Percentiles rank a stretch among this genome's conserved stretches.
These are phyloP conservation scores for Yasuhikotakia modesta DNA, from an alignment of 2,797 vertebrate species.

Conservation along the genomic window DNA sequence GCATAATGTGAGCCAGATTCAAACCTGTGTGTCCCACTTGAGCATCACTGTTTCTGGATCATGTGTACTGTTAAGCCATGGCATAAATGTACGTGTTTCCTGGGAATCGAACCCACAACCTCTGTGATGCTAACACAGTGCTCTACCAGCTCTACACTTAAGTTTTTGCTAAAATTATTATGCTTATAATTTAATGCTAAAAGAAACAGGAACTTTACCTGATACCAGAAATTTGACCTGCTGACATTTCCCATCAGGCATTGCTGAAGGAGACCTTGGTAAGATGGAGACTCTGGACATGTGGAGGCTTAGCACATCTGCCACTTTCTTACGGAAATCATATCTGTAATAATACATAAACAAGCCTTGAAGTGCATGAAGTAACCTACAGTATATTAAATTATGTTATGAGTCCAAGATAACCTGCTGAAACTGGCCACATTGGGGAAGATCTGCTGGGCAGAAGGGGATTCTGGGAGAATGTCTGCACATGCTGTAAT, in stretches of 20 bases:
- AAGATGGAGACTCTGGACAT: conserved; percentile 72
- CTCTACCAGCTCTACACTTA: too few species aligned
- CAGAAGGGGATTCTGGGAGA: conserved; percentile 69
- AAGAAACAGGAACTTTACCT: conserved; percentile 62
- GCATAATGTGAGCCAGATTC: too few species aligned
- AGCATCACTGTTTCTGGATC: too few species aligned
- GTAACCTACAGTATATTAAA: too few species aligned
- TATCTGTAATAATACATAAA: conserved; percentile 61
- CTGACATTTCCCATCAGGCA: conserved; percentile 63
- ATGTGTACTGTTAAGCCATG: too few species aligned
- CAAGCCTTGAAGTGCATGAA: neutral
- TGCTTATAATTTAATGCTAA: too few species aligned
- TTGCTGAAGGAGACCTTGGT: conserved; percentile 53
- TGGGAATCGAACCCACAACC: too few species aligned
- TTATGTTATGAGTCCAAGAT: too few species aligned
- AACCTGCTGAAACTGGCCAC: conserved; percentile 72
- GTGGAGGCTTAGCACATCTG: conserved; percentile 60
- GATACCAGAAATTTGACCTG: conserved; percentile 71
- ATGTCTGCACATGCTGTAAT: conserved; percentile 71
- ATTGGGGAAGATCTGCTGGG: conserved; percentile 70
- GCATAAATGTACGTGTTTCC: too few species aligned
- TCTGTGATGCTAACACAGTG: too few species aligned
- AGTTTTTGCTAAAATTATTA: too few species aligned
- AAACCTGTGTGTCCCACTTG: too few species aligned
- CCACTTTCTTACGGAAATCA: conserved; percentile 75